phyloP scores from a whole-genome alignment of 2,113 vertebrate genomes.

The Argyrosomus japonicus region DNA sequence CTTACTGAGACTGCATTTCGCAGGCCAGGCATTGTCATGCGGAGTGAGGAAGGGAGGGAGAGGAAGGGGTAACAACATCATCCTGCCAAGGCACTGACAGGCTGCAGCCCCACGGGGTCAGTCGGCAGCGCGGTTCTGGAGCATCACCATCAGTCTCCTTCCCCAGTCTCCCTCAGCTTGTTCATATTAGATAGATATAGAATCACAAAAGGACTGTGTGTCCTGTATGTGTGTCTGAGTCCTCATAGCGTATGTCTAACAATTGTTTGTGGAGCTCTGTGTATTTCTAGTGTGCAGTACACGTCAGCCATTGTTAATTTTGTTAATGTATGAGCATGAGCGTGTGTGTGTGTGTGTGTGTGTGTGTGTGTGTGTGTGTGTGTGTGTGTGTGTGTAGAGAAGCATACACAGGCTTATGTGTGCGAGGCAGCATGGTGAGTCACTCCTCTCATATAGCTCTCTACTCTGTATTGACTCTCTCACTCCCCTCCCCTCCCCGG shows the following conservation, averaged over 20 bases:
- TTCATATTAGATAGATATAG: constrained; percentile 39
- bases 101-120: constrained; percentile 63
- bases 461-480: constrained; percentile 60
- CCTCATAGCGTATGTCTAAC: background rate
- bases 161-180: constrained; percentile 6
- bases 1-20: constrained; percentile 32
- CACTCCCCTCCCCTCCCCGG: constrained; percentile 43
- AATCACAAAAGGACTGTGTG: background rate
- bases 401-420: constrained; percentile 36
- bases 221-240: background rate
- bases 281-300: constrained; percentile 23
- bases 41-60: background rate
- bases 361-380: constrained; percentile 28
- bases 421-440: constrained; percentile 65
- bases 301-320: constrained; percentile 38
- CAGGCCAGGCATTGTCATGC: constrained; percentile 46
- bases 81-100: constrained; percentile 59
- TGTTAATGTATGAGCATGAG: background rate
- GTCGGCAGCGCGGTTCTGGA: constrained; percentile 39
- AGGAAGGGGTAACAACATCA: constrained; percentile 22
- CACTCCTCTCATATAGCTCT: constrained; percentile 70
- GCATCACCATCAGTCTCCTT: constrained; percentile 48
- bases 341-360: background rate
- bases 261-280: no score
- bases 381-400: constrained; percentile 12